Evolutionary conservation across 2,113 vertebrate genomes (phyloP), one percentile per base, ranked within the genome.

Genomic region (Mirza zaza): DNA sequence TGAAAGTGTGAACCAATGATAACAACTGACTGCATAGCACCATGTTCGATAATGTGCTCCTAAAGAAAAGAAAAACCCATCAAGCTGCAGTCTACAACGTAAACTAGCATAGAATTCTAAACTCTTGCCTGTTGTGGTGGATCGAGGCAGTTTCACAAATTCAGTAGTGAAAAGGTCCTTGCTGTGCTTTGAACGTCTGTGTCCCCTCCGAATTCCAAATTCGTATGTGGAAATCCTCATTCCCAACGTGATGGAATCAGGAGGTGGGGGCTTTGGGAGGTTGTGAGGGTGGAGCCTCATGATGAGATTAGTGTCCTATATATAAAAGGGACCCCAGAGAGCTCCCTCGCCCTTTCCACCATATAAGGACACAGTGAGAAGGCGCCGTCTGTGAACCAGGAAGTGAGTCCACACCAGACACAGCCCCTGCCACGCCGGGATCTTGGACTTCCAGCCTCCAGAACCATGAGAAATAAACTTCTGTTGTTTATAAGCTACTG

Each of bases 331-430:
- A 63, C 42, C 57, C 70, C 52, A 45, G 18, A 29, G 21, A n/a
- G 32, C 13, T n/a, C 32, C 68, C 11, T 71, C 12, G 5, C 70
- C 36, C 36, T 21, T 71, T 25, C 70, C 21, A 25, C 21, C 36
- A 25, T 25, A 36, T 71, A 36, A 42, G 25, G 8, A 29, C 12
- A 36, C 7, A 42, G 10, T 0, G 10, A 29, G 23, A 67, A 55
- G 34, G 15, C 0, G 0, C 45, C 4, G 0, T 15, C 39, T 32
- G 0, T 42, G 9, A 68, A 39, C 34, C 27, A 3, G 17, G n/a
- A 29, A 77, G 39, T 2, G 15, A 27, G 87, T 59, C 18, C 4
- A 3, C 10, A 32, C 17, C 48, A 55, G 11, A 42, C 50, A 15
- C 45, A 9, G 5, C 10, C 12, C 50, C 9, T 27, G 9, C 34